These are phyloP conservation scores for Takifugu rubripes DNA, from an alignment of 2,797 vertebrate genomes.

Conservation along the genomic window DNA sequence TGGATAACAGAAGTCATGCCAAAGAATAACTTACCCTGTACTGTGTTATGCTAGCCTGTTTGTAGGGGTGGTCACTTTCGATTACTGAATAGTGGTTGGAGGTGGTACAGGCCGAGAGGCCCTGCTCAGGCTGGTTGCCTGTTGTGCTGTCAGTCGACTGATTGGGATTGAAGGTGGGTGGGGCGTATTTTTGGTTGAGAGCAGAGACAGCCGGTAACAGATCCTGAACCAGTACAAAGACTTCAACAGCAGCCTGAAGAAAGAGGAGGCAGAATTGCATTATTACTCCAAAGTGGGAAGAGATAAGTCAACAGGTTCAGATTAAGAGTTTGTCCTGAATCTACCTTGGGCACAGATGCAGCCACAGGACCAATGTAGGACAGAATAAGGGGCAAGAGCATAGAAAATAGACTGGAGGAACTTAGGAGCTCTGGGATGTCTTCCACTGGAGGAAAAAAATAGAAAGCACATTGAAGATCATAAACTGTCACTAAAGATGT, in stretches of 20 bases:
- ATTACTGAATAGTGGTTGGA: conserved; percentile 95
- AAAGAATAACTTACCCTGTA: conserved; percentile 81
- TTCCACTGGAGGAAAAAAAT: conserved; percentile 78
- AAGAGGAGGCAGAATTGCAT: conserved; percentile 1
- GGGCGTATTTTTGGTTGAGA: conserved; percentile 97
- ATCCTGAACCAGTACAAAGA: conserved; percentile 96
- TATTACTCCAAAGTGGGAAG: neutral
- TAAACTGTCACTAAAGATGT: neutral
- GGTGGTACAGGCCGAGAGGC: conserved; percentile 94
- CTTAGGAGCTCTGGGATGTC: conserved; percentile 98
- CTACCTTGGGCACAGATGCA: conserved; percentile 94
- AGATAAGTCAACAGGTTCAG: neutral
- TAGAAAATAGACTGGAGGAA: conserved; percentile 97
- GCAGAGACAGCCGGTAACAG: conserved; percentile 93
- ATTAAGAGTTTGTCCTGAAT: neutral
- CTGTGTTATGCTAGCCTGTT: conserved; percentile 91
- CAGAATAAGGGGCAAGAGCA: conserved; percentile 97
- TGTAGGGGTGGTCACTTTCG: conserved; percentile 98
- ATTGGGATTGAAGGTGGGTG: conserved; percentile 97
- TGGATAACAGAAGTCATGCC: neutral
- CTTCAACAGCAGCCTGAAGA: conserved; percentile 92
- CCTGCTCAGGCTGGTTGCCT: conserved; percentile 96
- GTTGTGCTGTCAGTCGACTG: conserved; percentile 99
- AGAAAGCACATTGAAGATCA: neutral
- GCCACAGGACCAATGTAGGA: conserved; percentile 98